A percentile compares a stretch with the other conserved stretches of the same genome.
Evolutionary conservation across 2,797 vertebrate genomes (phyloP).

Genomic region (Epinephelus awoara): DNA sequence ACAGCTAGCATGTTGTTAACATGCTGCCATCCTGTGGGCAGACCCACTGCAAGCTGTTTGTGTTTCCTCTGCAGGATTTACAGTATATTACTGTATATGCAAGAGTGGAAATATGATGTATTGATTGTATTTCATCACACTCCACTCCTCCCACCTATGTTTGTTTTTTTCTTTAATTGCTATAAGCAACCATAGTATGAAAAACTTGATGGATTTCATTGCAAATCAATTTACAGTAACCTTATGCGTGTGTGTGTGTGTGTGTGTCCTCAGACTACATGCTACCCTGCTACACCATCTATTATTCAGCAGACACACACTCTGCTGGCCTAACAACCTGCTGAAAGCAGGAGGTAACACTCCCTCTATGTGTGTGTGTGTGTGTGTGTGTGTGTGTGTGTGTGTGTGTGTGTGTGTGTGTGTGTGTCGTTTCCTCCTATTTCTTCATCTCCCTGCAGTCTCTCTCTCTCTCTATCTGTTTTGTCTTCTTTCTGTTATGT

Average conservation of each 20-base stretch:
- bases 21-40: not conserved
- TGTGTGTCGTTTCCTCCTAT: slow-evolving; percentile 30
- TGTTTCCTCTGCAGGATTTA: not conserved
- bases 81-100: too few relatives aligned
- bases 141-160: not conserved
- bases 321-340: slow-evolving; percentile 75
- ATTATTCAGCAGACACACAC: slow-evolving; percentile 80
- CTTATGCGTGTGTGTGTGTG: slow-evolving; percentile 33
- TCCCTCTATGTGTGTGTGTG: slow-evolving; percentile 34
- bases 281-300: slow-evolving; percentile 69
- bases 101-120: not conserved
- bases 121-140: not conserved
- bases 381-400: slow-evolving; percentile 36
- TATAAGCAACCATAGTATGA: not conserved
- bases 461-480: not conserved
- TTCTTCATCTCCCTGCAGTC: slow-evolving; percentile 37
- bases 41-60: not conserved
- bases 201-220: slow-evolving; percentile 20
- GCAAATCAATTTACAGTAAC: slow-evolving; percentile 43
- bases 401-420: slow-evolving; percentile 21
- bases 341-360: slow-evolving; percentile 72
- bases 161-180: not conserved
- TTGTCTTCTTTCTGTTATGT: not conserved
- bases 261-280: slow-evolving; percentile 46
- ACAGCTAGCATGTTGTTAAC: not conserved